phyloP scores from a whole-genome alignment of 1,140 invertebrate genomes.

The Sarcophaga bullata region DNA sequence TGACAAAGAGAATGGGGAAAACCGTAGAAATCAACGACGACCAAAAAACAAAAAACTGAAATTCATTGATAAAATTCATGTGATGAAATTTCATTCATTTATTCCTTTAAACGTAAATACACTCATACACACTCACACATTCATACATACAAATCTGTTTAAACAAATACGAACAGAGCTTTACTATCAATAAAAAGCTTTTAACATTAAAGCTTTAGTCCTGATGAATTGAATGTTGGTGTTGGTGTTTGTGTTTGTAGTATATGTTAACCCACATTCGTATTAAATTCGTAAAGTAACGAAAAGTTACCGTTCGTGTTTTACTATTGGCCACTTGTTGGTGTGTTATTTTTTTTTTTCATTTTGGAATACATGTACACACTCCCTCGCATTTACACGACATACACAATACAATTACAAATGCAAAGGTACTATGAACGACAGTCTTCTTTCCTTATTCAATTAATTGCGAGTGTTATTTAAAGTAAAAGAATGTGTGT shows the following conservation, averaged over 20 bases:
- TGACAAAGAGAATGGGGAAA: conserved; percentile 46
- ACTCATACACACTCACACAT: neutral
- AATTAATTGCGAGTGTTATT: too few species aligned
- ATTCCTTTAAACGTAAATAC: neutral
- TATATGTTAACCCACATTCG: neutral
- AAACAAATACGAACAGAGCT: neutral
- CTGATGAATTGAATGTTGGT: neutral
- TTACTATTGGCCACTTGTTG: conserved; percentile 37
- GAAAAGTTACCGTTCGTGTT: conserved; percentile 13
- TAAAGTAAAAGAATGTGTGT: neutral
- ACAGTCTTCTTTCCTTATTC: too few species aligned
- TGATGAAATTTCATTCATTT: neutral
- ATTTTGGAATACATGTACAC: neutral
- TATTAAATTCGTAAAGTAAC: neutral
- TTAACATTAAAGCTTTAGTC: conserved; percentile 1
- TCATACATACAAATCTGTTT: neutral
- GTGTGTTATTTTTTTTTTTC: neutral
- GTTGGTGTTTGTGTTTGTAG: neutral
- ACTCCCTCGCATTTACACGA: neutral
- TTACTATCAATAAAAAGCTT: conserved; percentile 12
- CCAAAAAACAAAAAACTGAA: neutral
- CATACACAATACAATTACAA: too few species aligned
- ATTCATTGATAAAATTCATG: neutral
- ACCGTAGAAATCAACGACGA: too few species aligned
- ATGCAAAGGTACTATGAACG: too few species aligned